Base-by-base conservation (phyloP, 1,140 invertebrate species). In the Harpegnathos saltator region DNA sequence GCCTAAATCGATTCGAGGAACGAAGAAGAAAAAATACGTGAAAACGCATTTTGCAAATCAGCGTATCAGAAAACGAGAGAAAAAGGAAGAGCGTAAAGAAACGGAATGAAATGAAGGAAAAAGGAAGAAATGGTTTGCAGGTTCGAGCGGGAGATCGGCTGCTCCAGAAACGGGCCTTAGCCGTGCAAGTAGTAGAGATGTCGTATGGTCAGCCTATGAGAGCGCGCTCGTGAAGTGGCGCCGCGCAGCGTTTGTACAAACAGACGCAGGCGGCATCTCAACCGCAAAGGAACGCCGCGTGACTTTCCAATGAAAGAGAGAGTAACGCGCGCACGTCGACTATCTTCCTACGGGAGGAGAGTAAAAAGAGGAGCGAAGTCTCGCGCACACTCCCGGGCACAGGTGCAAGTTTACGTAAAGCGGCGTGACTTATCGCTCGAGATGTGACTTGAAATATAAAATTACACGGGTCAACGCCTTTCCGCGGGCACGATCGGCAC, bases 181-280 rank as follows among this genome's bases (percentile, higher is more conserved):
- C 59, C 24, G 59, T 3, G 12, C 12, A 85, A 88, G 87, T 88
- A 88, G 87, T 88, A 78, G 58, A 62, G 33, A 1, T 58, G 58
- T 69, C 48, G 11, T 83, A 48, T 73, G 52, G 68, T 88, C 86
- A 59, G 86, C 82, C 85, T 5, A 54, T 17, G 44, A 38, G 4
- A 65, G 24, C 19, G 52, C 15, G 12, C n/a, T 82, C 83, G 86
- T 80, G 73, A 58, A 61, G 90, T 91, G 90, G 88, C 90, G 89
- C 90, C 90, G 66, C 88, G 83, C 68, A 54, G 83, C 82, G 88
- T 59, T 58, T 26, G 62, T 19, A 81, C 38, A 14, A 29, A 65
- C 19, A 90, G 83, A 85, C 80, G 44, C 11, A 15, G 3, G 14
- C 15, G 83, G 78, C 52, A 85, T 88, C 56, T 83, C n/a, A 71